A percentile compares a stretch with the other conserved stretches of the same genome.
Conservation (phyloP, 2,113 vertebrate genomes). For the Balaeniceps rex region DNA sequence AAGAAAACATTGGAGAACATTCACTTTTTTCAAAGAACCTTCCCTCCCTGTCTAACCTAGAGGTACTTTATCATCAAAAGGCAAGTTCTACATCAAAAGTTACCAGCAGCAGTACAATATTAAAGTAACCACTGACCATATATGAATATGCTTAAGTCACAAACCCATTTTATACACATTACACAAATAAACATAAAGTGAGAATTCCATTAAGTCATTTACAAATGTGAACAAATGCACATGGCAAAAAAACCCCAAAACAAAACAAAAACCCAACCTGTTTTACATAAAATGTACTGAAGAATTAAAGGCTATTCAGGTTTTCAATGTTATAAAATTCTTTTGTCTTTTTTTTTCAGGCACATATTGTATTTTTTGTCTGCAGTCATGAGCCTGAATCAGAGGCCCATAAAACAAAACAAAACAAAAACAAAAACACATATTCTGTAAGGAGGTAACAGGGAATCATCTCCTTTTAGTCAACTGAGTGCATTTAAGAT, state of each 20-base stretch:
- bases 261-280: conserved; percentile 62
- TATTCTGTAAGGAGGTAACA: conserved; percentile 74
- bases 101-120: conserved; percentile 92
- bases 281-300: conserved; percentile 79
- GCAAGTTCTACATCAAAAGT: conserved; percentile 76
- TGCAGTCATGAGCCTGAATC: conserved; percentile 74
- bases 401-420: conserved; percentile 67
- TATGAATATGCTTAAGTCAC: conserved; percentile 89
- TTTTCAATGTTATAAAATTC: conserved; percentile 82
- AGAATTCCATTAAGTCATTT: conserved; percentile 84
- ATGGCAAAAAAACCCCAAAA: conserved; percentile 75
- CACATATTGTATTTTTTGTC: conserved; percentile 82
- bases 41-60: conserved; percentile 64
- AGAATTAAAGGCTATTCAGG: conserved; percentile 84
- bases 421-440: conserved; percentile 44
- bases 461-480: conserved; percentile 66
- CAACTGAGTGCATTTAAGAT: conserved; percentile 71
- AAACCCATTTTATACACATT: conserved; percentile 85
- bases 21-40: conserved; percentile 65
- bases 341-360: conserved; percentile 85
- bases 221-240: conserved; percentile 89
- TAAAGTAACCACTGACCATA: conserved; percentile 85
- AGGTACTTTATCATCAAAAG: conserved; percentile 76
- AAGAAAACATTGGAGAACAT: conserved; percentile 76
- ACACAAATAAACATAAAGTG: conserved; percentile 86